A percentile compares a stretch with the other conserved stretches of the same genome.
Conservation (phyloP, 2,113 vertebrate genomes). For the Corvus cornix region DNA sequence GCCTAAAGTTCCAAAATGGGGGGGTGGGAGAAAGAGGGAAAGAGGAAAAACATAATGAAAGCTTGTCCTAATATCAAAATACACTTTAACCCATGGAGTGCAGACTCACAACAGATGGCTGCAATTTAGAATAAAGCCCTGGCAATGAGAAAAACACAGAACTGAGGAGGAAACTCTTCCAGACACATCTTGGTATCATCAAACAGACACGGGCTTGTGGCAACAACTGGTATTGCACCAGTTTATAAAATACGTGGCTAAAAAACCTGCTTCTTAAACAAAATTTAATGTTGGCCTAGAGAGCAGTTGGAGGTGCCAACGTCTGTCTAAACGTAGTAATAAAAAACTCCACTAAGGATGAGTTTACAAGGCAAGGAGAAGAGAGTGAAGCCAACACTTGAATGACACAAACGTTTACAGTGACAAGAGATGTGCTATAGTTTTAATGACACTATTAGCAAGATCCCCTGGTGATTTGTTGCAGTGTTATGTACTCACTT, state of each 20-base stretch:
- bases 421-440: neutral
- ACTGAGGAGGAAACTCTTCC: neutral
- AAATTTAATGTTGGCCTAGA: neutral
- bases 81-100: slow-evolving; percentile 45
- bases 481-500: neutral
- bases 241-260: neutral
- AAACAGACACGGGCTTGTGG: neutral
- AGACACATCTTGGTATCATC: neutral
- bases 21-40: neutral
- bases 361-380: neutral
- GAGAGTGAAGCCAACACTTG: neutral
- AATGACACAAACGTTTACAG: neutral
- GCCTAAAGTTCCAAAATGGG: slow-evolving; percentile 22
- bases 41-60: slow-evolving; percentile 41
- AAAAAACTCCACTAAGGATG: neutral
- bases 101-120: neutral
- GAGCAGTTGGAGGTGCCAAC: neutral
- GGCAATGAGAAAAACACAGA: neutral
- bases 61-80: slow-evolving; percentile 62
- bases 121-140: neutral
- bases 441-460: neutral
- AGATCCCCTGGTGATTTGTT: neutral
- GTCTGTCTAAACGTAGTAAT: neutral
- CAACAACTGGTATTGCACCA: neutral
- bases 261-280: neutral